Percentiles rank a stretch among this genome's conserved stretches.
These are phyloP conservation scores for Agrenia bidenticulata DNA, from an alignment of 2,888 invertebrate genomes.

Conservation along the genomic window DNA sequence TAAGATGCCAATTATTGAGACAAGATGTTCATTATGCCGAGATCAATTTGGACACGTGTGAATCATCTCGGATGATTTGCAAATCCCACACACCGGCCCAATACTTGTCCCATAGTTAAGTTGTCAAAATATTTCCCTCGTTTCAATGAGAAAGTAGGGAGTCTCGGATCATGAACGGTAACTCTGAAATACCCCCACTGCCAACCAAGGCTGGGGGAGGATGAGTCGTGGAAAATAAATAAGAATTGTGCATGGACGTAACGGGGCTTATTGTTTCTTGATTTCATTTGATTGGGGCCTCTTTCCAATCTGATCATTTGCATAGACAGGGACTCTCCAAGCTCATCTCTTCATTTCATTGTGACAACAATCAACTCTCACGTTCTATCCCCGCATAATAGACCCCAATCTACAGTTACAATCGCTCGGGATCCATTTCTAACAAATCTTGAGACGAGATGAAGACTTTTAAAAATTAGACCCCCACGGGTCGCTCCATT, in stretches of 20 bases:
- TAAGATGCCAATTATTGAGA: not conserved
- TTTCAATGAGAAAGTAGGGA: not conserved
- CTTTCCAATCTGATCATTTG: constrained; percentile 39
- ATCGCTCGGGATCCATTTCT: too few relatives aligned
- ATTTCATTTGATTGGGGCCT: not conserved
- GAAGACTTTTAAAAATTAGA: too few relatives aligned
- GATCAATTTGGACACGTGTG: not conserved
- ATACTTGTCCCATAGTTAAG: not conserved
- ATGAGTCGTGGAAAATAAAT: constrained; percentile 20
- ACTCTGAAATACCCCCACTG: too few relatives aligned
- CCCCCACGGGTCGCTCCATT: too few relatives aligned
- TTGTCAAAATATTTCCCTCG: constrained; percentile 19
- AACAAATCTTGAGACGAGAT: too few relatives aligned
- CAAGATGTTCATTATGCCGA: too few relatives aligned
- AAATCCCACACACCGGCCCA: not conserved
- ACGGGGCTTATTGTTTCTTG: constrained; percentile 18
- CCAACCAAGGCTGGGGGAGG: too few relatives aligned
- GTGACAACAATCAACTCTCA: not conserved
- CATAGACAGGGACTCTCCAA: constrained; percentile 6
- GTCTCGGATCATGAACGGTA: too few relatives aligned
- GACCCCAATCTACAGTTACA: too few relatives aligned
- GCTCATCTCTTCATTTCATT: not conserved
- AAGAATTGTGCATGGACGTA: constrained; percentile 19
- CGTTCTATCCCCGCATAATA: too few relatives aligned
- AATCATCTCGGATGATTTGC: constrained; percentile 21